phyloP scores from a whole-genome alignment of 2,797 vertebrate species.

The Gallinago nigripennis region DNA sequence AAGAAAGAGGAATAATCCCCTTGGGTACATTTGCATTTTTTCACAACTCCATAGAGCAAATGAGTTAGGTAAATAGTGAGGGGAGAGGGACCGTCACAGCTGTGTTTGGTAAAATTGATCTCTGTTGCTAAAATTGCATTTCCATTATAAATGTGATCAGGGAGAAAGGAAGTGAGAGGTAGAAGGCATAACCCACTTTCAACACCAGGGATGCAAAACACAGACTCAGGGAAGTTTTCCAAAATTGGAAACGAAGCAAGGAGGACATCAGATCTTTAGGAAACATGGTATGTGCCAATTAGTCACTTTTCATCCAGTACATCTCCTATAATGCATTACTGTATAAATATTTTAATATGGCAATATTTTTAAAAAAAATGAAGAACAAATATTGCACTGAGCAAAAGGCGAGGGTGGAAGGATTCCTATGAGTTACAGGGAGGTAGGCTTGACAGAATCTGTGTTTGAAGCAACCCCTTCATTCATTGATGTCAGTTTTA shows the following conservation, averaged over 20 bases:
- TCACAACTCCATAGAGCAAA: not conserved
- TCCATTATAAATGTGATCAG: not conserved
- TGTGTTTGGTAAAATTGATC: not conserved
- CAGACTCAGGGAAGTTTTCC: not conserved
- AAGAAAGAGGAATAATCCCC: not conserved
- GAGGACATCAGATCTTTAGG: not conserved
- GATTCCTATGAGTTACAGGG: not conserved
- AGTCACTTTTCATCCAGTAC: not conserved
- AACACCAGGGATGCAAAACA: not conserved
- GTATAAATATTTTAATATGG: not conserved
- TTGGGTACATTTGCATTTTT: not conserved
- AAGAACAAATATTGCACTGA: not conserved
- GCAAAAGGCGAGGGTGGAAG: not conserved
- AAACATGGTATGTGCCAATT: not conserved
- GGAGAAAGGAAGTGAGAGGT: not conserved
- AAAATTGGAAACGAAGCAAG: not conserved
- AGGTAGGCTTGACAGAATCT: not conserved
- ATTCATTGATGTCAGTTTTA: not conserved
- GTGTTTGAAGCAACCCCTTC: not conserved
- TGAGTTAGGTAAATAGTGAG: not conserved
- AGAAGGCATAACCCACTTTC: not conserved
- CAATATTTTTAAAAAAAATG: not conserved
- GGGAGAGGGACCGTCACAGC: not conserved
- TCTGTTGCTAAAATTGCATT: not conserved
- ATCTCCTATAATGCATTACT: not conserved